Base-by-base conservation (phyloP, 2,113 vertebrate species). In the Gracilinanus agilis region DNA sequence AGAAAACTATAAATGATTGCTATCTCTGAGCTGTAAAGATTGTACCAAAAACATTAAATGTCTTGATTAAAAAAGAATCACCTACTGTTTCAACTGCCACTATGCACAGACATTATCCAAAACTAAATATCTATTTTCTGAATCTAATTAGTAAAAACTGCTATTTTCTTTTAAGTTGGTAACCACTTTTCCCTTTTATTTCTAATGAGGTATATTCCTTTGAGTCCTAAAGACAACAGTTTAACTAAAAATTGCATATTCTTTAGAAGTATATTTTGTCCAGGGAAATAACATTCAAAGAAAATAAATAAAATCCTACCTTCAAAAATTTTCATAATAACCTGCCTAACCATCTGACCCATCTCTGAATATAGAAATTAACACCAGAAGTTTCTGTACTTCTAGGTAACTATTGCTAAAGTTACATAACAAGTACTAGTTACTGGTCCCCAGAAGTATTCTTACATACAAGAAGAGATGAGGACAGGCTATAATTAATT, bases 401-500 rank as follows among this genome's bases (percentile, higher is more conserved):
- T 97, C 49, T 97, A 97, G 93, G 83, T 96, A 90, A 92, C 90
- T 88, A 97, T 94, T 95, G 89, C 58, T 56, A 95, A 93, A 97
- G 95, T 97, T 97, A 90, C 88, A 49, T 97, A 90, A 55, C 92
- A 97, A 67, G 16, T 55, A 6, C 91, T 96, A 88, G 23, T 34
- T n/a, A 88, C 3, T 21, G 19, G 95, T 94, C 94, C 40, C 88
- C 90, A 91, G 96, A 97, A 97, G 96, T 90, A 97, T 97, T 94
- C 83, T 97, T 96, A 93, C 96, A 95, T 97, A 95, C 96, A 97
- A 21, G n/a, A 96, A 97, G 90, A 94, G 3, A 2, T 61, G 95
- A 90, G 92, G 75, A 94, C 83, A 91, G 29, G 44, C 75, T 90
- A 97, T 96, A 97, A 97, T 97, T 97, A 97, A 96, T 98, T 97